Conservation (phyloP, 2,113 vertebrate species). For the Sceloporus undulatus region DNA sequence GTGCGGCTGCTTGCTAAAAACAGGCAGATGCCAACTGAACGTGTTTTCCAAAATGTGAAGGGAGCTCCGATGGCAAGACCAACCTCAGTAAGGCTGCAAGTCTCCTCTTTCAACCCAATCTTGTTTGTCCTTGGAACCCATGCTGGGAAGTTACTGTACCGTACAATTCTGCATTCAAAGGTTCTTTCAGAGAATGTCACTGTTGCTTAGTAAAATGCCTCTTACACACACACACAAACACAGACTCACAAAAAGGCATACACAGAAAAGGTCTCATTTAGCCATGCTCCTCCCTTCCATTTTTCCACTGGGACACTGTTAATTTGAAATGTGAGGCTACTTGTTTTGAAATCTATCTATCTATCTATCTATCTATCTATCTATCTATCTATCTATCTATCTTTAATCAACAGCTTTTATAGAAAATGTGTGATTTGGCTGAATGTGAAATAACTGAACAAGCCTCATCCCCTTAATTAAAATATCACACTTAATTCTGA, state of each 20-base stretch:
- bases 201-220: not conserved
- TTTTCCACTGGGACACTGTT: not conserved
- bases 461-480: conserved; percentile 4
- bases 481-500: conserved; percentile 7
- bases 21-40: not conserved
- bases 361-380: not conserved
- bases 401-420: not conserved
- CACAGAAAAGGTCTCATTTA: conserved; percentile 24
- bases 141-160: conserved; percentile 9
- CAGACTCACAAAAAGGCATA: conserved; percentile 10
- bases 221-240: not conserved
- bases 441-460: not conserved
- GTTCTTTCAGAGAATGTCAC: not conserved
- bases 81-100: not conserved
- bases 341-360: not conserved
- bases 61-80: not conserved
- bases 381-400: not conserved
- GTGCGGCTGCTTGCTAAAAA: conserved; percentile 16
- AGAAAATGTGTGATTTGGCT: not conserved
- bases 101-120: conserved; percentile 2
- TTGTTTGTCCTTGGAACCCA: conserved; percentile 18
- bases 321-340: not conserved
- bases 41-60: not conserved
- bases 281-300: too few relatives aligned
- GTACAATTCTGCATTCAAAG: not conserved